Evolutionary conservation across 2,797 vertebrate species (phyloP), one percentile per base, ranked within the genome.

Genomic region (Aldrovandia affinis): DNA sequence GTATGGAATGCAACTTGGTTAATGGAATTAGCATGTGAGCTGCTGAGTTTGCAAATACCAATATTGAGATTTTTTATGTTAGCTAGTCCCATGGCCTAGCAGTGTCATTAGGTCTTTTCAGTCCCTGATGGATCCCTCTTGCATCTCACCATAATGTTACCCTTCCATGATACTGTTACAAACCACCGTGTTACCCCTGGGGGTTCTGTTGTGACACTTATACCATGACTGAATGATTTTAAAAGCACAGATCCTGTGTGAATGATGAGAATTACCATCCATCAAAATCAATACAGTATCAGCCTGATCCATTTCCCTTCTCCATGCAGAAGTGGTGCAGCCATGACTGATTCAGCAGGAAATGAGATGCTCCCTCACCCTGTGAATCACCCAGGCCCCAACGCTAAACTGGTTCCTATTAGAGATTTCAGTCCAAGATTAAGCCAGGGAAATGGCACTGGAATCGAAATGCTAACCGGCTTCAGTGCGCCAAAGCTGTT

Each of bases 401-500:
- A 75, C 18, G 70, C 70, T 75, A 33, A 75, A 39, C 2, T 42
- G 6, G 30, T 1, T 18, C 2, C 28, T 33, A 36, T 75, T 44
- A 3, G 33, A 75, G 30, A 75, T 20, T 36, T 14, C 70, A 33
- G 33, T 75, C 33, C 70, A 75, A 75, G 39, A 73, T 73, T 6
- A 73, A 73, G 68, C 28, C 14, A 33, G n/a, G 33, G 68, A 73
- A 73, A 55, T 22, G 75, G 82, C 9, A 30, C 82, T 18, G 50
- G 47, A 78, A 9, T 50, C 36, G 54, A 75, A 61, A 85, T 68
- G 42, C 70, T 36, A 75, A 86, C 80, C 75, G 80, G 47, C 77
- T 65, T 52, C 5, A 75, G 75, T 42, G 52, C 78, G 57, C 54
- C 65, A 57, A 83, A 77, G 30, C 77, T 25, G 59, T 44, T 80